A percentile compares a stretch with the other conserved stretches of the same genome.
phyloP scores from a whole-genome alignment of 2,797 vertebrate species.

The Pygocentrus nattereri region DNA sequence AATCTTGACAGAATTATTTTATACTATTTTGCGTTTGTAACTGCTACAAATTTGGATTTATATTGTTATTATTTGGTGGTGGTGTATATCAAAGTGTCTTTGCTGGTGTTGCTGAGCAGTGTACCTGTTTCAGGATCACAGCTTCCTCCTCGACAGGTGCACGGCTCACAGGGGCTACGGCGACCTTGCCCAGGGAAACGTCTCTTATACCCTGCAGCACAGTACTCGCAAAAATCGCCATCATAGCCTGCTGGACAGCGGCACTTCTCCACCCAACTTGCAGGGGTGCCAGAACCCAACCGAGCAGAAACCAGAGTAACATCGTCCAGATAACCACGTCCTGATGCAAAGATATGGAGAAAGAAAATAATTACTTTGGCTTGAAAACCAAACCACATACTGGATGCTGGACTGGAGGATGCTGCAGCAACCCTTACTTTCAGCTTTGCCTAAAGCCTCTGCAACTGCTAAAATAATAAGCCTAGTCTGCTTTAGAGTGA shows the following conservation, averaged over 20 bases:
- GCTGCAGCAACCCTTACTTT: too few species aligned
- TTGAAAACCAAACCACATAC: neutral
- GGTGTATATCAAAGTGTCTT: too few species aligned
- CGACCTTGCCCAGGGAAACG: conserved; percentile 69
- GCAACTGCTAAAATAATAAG: too few species aligned
- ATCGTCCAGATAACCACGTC: conserved; percentile 89
- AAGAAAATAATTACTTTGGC: neutral
- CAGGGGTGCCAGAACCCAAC: conserved; percentile 70
- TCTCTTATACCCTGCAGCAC: conserved; percentile 84
- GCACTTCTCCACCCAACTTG: conserved; percentile 89
- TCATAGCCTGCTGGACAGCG: conserved; percentile 80
- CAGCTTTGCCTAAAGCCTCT: too few species aligned
- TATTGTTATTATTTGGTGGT: too few species aligned
- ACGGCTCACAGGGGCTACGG: conserved; percentile 84
- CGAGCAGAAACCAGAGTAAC: conserved; percentile 85
- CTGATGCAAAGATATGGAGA: conserved; percentile 68
- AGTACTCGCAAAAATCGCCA: conserved; percentile 88
- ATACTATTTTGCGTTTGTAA: too few species aligned
- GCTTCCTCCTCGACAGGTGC: conserved; percentile 84
- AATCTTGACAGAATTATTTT: too few species aligned
- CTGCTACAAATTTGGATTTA: too few species aligned
- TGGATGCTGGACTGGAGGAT: too few species aligned
- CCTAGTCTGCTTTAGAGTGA: too few species aligned
- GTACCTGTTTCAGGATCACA: conserved; percentile 91
- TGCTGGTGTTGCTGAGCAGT: too few species aligned